Base-by-base conservation (phyloP, 2,113 vertebrate genomes). In the Rhipidura dahli region DNA sequence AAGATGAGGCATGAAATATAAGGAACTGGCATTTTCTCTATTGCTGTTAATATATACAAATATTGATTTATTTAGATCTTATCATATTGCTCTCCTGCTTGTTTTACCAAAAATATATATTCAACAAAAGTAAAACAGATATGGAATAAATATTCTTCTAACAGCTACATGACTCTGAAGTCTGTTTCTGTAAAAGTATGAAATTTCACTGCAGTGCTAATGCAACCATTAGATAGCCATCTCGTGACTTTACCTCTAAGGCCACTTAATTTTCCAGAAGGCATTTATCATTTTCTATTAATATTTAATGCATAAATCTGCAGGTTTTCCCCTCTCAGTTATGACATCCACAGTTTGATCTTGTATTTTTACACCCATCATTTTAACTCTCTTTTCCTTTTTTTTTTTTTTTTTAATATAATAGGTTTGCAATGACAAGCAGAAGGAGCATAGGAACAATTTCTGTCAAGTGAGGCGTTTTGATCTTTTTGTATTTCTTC, bases 341-440 rank as follows among this genome's bases (percentile, higher is more conserved):
- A 65, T 9, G 16, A 53, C 24, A 87, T n/a, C 19, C 77, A 22
- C 53, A 57, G n/a, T 89, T 47, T 71, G 47, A 54, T 59, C 1
- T 45, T 45, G n/a, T n/a, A n/a, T 50, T 61, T 45, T 21, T 1
- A 2, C 8, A 22, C 3, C 11, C 26, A 5, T 2, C 1, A 2
- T 3, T 23, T 91, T 15, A 63, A 14, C 3, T 83, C 1, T 2
- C 10, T 80, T 73, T 21, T 53, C 18, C 12, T n/a, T n/a, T n/a
- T n/a, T n/a, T n/a, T n/a, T n/a, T n/a, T n/a, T 64, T 71, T 88
- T 85, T 60, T 66, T 42, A 21, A 27, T 13, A 30, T 9, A 37
- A 18, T 30, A 28, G 6, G 10, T 78, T 24, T 90, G 19, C 28
- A 68, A 17, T 42, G 60, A n/a, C 7, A 60, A 37, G 51, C 13